phyloP scores from a whole-genome alignment of 2,797 vertebrate genomes.

The Rhyacichthys aspro region DNA sequence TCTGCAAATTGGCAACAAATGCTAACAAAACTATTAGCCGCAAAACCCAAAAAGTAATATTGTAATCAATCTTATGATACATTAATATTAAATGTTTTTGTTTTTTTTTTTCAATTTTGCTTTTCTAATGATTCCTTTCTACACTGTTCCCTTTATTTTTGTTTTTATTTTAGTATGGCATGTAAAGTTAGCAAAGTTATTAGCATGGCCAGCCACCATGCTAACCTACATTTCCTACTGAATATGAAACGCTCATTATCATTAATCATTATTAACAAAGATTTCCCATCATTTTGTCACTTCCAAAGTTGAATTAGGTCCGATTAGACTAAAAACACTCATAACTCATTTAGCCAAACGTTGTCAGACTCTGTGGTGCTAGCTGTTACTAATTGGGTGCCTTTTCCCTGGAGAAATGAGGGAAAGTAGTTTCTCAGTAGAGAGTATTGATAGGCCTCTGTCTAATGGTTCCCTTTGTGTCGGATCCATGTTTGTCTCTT shows the following conservation, averaged over 20 bases:
- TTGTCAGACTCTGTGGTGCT: slow-evolving; percentile 19
- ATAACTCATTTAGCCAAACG: slow-evolving; percentile 10
- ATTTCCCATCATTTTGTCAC: slow-evolving; percentile 11
- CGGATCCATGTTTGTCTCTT: slow-evolving; percentile 49
- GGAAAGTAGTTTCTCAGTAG: slow-evolving; percentile 62
- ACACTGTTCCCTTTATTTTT: too few relatives aligned
- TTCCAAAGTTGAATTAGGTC: background rate
- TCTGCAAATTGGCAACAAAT: too few relatives aligned
- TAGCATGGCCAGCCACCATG: background rate
- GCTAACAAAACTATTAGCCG: too few relatives aligned
- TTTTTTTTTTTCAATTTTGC: too few relatives aligned
- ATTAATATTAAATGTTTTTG: too few relatives aligned
- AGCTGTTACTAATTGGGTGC: slow-evolving; percentile 44
- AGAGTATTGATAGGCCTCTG: slow-evolving; percentile 61
- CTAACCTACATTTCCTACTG: background rate
- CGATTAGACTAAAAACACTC: background rate
- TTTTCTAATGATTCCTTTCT: too few relatives aligned
- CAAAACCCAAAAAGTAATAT: too few relatives aligned
- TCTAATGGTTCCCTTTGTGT: slow-evolving; percentile 65
- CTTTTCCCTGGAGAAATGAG: slow-evolving; percentile 45
- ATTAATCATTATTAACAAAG: slow-evolving; percentile 6
- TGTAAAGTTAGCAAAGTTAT: background rate
- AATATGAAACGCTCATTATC: background rate
- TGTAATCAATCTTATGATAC: too few relatives aligned
- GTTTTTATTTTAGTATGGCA: too few relatives aligned